Percentiles rank a stretch among this genome's conserved stretches.
These are phyloP conservation scores for Sclerurus mexicanus DNA, from an alignment of 2,113 vertebrate species.

Conservation along the genomic window DNA sequence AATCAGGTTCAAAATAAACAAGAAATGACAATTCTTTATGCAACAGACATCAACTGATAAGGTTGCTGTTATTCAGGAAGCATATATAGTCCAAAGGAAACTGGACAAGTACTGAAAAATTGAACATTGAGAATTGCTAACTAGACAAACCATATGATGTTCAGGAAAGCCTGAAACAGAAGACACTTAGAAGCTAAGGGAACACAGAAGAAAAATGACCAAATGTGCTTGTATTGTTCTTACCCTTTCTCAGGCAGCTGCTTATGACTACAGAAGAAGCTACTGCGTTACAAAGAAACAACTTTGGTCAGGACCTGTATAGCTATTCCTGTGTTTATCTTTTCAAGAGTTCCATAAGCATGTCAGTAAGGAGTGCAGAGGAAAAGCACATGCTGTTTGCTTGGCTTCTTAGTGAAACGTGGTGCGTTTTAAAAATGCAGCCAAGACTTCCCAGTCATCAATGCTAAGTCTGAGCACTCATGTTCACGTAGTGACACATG, in stretches of 20 bases:
- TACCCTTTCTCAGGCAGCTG: conserved; percentile 1
- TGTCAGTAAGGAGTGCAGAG: not conserved
- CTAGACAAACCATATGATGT: conserved; percentile 13
- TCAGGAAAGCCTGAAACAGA: conserved; percentile 33
- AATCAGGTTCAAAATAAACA: not conserved
- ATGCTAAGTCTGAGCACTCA: not conserved
- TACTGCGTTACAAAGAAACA: not conserved
- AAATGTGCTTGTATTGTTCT: not conserved
- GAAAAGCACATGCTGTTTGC: not conserved
- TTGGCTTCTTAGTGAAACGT: not conserved
- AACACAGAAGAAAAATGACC: not conserved
- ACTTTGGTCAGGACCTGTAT: not conserved
- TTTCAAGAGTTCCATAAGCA: not conserved
- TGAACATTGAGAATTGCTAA: not conserved
- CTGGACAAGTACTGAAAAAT: not conserved
- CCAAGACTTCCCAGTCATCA: not conserved
- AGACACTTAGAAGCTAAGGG: not conserved
- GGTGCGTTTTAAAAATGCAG: not conserved
- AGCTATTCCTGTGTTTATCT: not conserved
- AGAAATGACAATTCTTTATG: not conserved
- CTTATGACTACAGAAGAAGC: not conserved
- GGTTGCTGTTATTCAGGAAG: not conserved
- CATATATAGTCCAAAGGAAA: not conserved
- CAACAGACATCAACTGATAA: not conserved
- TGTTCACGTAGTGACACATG: not conserved